Conservation (phyloP, 2,888 invertebrate genomes). For the Maniola hyperantus region DNA sequence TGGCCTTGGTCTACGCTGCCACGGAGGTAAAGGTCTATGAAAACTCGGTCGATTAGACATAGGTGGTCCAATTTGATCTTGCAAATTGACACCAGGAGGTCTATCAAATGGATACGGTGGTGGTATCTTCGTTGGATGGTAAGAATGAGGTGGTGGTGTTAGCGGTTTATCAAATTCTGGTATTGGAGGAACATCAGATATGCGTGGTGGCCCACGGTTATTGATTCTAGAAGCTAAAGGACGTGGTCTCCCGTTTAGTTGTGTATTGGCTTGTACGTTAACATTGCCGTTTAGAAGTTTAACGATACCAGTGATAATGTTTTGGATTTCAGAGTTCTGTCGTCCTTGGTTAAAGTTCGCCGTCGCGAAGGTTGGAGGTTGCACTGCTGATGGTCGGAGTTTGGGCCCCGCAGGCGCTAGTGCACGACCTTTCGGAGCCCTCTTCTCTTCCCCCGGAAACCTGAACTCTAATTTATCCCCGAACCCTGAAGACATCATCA, state of each 20-base stretch:
- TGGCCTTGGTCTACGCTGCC: constrained; percentile 85
- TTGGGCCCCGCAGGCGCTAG: constrained; percentile 87
- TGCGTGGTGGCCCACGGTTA: constrained; percentile 93
- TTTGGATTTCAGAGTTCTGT: constrained; percentile 89
- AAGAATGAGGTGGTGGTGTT: constrained; percentile 71
- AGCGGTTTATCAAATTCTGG: constrained; percentile 85
- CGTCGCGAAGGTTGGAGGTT: constrained; percentile 80
- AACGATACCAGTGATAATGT: constrained; percentile 94
- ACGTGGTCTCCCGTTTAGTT: constrained; percentile 83
- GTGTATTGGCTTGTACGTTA: constrained; percentile 90
- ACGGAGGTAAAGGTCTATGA: constrained; percentile 84
- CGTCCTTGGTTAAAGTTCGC: constrained; percentile 72
- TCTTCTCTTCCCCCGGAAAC: constrained; percentile 88
- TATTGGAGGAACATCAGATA: constrained; percentile 88
- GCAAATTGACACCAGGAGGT: constrained; percentile 87
- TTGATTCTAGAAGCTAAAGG: constrained; percentile 92
- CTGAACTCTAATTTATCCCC: constrained; percentile 72
- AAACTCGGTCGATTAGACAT: constrained; percentile 82
- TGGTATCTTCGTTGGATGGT: constrained; percentile 76
- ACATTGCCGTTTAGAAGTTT: constrained; percentile 94
- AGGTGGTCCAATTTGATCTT: constrained; percentile 88
- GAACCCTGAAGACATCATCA: constrained; percentile 65
- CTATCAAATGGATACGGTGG: constrained; percentile 91
- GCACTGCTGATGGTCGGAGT: constrained; percentile 79
- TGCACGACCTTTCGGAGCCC: constrained; percentile 88